Evolutionary conservation across 2,113 vertebrate species (phyloP), one percentile per base, ranked within the genome.

Genomic region (Ivindomyrus marchei): DNA sequence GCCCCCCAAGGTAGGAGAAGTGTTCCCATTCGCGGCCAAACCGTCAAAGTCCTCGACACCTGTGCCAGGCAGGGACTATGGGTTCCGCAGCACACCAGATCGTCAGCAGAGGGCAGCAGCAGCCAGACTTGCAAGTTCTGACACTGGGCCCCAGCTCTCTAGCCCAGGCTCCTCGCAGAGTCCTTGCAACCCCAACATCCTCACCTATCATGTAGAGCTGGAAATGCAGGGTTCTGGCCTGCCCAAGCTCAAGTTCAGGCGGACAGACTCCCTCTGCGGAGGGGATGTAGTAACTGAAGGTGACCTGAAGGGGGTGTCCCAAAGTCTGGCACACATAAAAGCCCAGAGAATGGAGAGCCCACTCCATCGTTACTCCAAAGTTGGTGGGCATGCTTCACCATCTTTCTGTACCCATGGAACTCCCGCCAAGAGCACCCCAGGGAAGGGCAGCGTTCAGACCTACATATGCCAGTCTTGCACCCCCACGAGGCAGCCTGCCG

Each of bases 401-500:
- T 94, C 95, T 0, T 0, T 95, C 47, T 98, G 97, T 90, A 93
- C 93, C 24, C 97, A 97, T 8, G 93, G 91, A 88, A 96, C 95
- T 0, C 96, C 96, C 13, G 95, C 93, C 10, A 96, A 96, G 89
- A 94, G 93, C 88, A 98, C 97, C 0, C 98, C 98, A 0, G 94
- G 97, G 13, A 97, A 97, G 90, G 94, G 93, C 0, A 91, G 94
- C 0, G 94, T 98, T 13, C 98, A 99, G 84, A 99, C 96, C 0
- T 97, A 96, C 89, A 98, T 99, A 92, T 99, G 98, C 92, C 98
- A 97, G 92, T 97, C 97, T 0, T 98, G 97, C 88, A 98, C 98
- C 1, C 98, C 98, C 0, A 98, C 97, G 0, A 95, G 66, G 21
- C 94, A 96, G 66, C 91, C 94, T 3, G 93, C 94, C 0, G 93